A percentile compares a stretch with the other conserved stretches of the same genome.
These are phyloP conservation scores for Xiphophorus birchmanni DNA, from an alignment of 2,797 vertebrate species.

Conservation along the genomic window DNA sequence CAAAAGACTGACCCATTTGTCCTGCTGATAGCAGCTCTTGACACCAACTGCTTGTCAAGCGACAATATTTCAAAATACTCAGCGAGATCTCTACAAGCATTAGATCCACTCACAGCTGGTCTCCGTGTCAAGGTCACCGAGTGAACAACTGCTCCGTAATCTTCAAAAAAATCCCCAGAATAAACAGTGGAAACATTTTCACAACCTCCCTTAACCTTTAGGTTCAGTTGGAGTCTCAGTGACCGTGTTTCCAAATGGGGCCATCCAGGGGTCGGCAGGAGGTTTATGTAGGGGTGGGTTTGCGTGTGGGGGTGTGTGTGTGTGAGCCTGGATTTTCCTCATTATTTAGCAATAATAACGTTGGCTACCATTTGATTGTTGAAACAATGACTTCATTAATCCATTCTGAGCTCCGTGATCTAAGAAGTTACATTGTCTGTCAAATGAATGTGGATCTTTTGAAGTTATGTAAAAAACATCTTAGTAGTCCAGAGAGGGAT, in stretches of 20 bases:
- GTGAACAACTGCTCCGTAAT: slow-evolving; percentile 65
- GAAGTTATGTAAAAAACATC: background rate
- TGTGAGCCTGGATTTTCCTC: background rate
- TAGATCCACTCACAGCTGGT: slow-evolving; percentile 60
- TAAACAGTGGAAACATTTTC: slow-evolving; percentile 74
- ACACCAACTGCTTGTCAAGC: slow-evolving; percentile 40
- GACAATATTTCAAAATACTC: slow-evolving; percentile 49
- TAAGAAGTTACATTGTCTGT: background rate
- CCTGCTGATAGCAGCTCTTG: slow-evolving; percentile 46
- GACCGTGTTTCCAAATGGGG: slow-evolving; percentile 37
- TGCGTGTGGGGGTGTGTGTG: slow-evolving; percentile 1
- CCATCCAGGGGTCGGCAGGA: slow-evolving; percentile 21
- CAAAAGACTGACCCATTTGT: slow-evolving; percentile 6
- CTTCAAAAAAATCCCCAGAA: slow-evolving; percentile 61
- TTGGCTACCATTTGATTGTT: background rate
- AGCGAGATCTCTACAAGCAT: slow-evolving; percentile 38
- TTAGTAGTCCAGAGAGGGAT: background rate
- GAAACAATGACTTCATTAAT: background rate
- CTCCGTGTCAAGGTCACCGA: slow-evolving; percentile 56
- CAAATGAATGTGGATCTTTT: background rate
- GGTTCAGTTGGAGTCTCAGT: slow-evolving; percentile 63
- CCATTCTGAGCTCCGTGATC: background rate
- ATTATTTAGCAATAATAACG: background rate
- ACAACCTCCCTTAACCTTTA: slow-evolving; percentile 68
- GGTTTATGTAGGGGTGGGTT: slow-evolving; percentile 26